A percentile compares a stretch with the other conserved stretches of the same genome.
phyloP scores from a whole-genome alignment of 2,797 vertebrate species.

The Brachymystax lenok region DNA sequence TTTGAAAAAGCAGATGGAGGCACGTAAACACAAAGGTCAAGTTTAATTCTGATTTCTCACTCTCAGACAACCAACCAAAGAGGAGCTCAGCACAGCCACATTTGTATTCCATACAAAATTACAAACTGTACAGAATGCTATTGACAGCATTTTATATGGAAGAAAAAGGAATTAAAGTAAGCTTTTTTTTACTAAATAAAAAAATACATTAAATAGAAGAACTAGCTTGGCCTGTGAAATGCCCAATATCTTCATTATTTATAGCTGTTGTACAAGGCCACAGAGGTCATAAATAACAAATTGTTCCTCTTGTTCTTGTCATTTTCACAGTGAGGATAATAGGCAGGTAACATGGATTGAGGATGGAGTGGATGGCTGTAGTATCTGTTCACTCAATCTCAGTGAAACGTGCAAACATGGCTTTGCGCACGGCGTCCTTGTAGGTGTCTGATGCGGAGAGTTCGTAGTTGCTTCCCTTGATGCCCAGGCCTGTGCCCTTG shows the following conservation, averaged over 20 bases:
- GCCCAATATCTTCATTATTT: not conserved
- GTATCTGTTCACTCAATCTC: conserved; percentile 80
- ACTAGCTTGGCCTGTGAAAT: not conserved
- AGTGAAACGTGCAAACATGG: conserved; percentile 92
- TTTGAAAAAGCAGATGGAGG: not conserved
- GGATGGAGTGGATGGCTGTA: not conserved
- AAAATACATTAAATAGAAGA: conserved; percentile 3
- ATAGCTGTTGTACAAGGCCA: not conserved
- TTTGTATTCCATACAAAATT: conserved; percentile 41
- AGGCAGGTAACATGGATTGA: not conserved
- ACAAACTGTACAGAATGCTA: conserved; percentile 49
- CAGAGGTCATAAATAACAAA: not conserved
- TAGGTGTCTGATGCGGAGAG: conserved; percentile 88
- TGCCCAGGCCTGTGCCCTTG: conserved; percentile 88
- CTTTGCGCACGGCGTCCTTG: conserved; percentile 90
- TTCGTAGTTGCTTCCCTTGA: conserved; percentile 88
- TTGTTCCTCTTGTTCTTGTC: not conserved
- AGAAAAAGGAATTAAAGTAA: not conserved
- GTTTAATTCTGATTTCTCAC: conserved; percentile 33
- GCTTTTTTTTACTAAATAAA: not conserved
- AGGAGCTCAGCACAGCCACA: conserved; percentile 20
- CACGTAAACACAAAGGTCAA: not conserved
- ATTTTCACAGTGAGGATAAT: not conserved
- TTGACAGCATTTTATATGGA: conserved; percentile 8
- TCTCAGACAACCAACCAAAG: conserved; percentile 27